Conservation (phyloP, 2,888 invertebrate species). For the Caenorhabditis japonica region DNA sequence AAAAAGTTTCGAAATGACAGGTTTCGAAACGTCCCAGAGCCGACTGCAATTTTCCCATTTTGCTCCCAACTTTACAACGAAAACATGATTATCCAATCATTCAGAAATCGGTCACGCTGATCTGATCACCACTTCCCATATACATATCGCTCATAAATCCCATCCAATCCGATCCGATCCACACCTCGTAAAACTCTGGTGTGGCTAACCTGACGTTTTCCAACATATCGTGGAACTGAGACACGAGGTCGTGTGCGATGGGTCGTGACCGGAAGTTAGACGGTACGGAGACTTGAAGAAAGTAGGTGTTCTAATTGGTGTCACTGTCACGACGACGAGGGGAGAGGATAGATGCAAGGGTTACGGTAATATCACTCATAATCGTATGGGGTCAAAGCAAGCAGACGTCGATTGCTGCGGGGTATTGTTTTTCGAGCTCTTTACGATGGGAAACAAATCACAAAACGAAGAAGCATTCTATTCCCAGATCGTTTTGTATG, state of each 20-base stretch:
- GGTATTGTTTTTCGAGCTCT: constrained; percentile 19
- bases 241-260: constrained; percentile 55
- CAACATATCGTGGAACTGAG: constrained; percentile 42
- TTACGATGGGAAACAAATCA: constrained; percentile 33
- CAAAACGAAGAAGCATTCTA: background rate
- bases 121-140: background rate
- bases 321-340: no score
- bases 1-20: no score
- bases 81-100: constrained; percentile 7
- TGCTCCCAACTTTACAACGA: no score
- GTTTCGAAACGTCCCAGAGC: no score
- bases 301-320: constrained; percentile 47
- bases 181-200: constrained; percentile 41
- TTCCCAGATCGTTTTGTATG: constrained; percentile 29
- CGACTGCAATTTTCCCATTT: constrained; percentile 43
- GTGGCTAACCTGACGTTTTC: constrained; percentile 26
- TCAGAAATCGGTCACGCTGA: constrained; percentile 37
- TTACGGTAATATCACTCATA: constrained; percentile 37
- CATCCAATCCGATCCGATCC: constrained; percentile 19
- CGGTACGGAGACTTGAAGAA: constrained; percentile 36
- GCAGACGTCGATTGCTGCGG: background rate
- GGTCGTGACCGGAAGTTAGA: constrained; percentile 58
- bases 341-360: no score
- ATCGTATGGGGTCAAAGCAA: constrained; percentile 3
- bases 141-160: constrained; percentile 29